Base-by-base conservation (phyloP, 2,113 vertebrate species). In the Cyanoliseus patagonus region DNA sequence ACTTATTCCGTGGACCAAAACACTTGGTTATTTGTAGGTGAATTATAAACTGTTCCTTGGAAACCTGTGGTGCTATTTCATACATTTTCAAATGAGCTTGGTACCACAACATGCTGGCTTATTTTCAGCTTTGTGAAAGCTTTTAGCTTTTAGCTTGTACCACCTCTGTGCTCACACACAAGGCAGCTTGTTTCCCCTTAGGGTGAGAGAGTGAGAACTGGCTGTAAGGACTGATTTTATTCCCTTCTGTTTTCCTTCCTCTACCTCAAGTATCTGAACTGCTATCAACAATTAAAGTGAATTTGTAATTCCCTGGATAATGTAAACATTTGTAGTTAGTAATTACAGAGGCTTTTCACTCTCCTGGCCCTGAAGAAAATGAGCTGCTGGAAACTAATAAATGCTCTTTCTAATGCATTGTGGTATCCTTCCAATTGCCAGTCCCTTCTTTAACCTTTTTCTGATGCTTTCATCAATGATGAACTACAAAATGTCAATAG, bases 251-350 rank as follows among this genome's bases (percentile, higher is more conserved):
- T 94, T 84, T 55, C 17, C 28, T 89, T 84, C 20, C 62, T 92
- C 14, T 91, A 17, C 46, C n/a, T 92, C 57, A 85, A 80, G 24
- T 82, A 62, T 74, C 75, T 90, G 81, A 87, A 90, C 13, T 41
- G 31, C 69, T 64, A 62, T 79, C 39, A 90, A 51, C 41, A 94
- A 47, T 93, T 85, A 76, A 75, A 92, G 82, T 59, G 57, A 92
- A 92, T 80, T 73, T 90, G 39, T 72, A 88, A 44, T 91, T 94
- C 82, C 67, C 67, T 79, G 62, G 67, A 59, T 91, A 72, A 89
- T 19, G 30, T 63, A 68, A 93, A 89, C 55, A 82, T 90, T 84
- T 93, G 52, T 72, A 87, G 51, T 41, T 78, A 67, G 55, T 33
- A 87, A 84, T 92, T 92, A 86, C n/a, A 53, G 61, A 70, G 61